Conservation (phyloP, 1,140 invertebrate genomes). For the Piezodorus guildinii region DNA sequence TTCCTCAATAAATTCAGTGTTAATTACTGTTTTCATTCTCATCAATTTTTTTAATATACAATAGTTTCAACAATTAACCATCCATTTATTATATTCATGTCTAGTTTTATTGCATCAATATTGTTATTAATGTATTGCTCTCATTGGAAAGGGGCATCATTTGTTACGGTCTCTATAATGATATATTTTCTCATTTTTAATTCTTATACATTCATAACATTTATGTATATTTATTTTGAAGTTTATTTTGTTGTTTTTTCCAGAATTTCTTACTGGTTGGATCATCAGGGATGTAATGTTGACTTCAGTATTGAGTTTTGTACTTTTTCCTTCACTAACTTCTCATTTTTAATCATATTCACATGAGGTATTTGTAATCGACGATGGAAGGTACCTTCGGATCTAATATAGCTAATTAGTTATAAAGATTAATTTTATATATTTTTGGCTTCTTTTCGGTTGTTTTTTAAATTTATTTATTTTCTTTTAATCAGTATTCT, state of each 20-base stretch:
- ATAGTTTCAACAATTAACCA: too few species aligned
- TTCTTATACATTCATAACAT: neutral
- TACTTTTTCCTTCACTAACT: neutral
- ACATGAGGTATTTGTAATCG: neutral
- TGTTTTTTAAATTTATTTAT: neutral
- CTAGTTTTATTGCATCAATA: neutral
- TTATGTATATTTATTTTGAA: neutral
- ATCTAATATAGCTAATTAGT: neutral
- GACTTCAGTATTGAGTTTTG: neutral
- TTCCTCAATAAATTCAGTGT: too few species aligned
- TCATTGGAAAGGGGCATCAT: neutral
- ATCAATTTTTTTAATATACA: too few species aligned
- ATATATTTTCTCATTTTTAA: neutral
- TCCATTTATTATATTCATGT: too few species aligned
- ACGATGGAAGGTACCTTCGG: neutral
- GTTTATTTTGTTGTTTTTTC: neutral
- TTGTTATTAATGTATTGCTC: neutral
- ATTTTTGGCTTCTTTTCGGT: neutral
- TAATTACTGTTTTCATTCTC: too few species aligned
- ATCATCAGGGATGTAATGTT: slow-evolving; percentile 6
- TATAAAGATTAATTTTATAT: neutral
- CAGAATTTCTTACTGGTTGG: neutral
- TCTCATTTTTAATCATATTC: neutral
- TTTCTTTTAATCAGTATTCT: neutral
- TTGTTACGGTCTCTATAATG: neutral